These are phyloP conservation scores for Steatocranus sp. DNA, from an alignment of 2,797 vertebrate species.

Conservation along the genomic window DNA sequence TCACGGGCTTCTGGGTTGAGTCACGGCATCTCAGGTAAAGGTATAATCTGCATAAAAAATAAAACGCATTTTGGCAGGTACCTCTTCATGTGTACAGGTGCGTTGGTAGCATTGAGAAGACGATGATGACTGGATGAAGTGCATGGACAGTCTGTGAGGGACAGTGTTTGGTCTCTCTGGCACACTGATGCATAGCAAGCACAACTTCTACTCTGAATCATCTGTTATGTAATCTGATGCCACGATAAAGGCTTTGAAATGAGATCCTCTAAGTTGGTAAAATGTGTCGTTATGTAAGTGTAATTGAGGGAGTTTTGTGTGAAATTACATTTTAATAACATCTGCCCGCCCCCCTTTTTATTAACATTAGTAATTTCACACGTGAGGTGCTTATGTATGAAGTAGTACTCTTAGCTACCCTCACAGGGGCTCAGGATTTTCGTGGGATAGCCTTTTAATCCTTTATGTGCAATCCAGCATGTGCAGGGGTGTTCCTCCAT, in stretches of 20 bases:
- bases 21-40: conserved; percentile 35
- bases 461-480: conserved; percentile 49
- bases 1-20: conserved; percentile 17
- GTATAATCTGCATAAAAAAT: not conserved
- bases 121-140: not conserved
- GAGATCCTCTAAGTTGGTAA: conserved; percentile 57
- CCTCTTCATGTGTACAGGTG: conserved; percentile 4
- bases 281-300: conserved; percentile 57
- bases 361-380: conserved; percentile 37
- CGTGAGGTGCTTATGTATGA: conserved; percentile 20
- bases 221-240: conserved; percentile 72
- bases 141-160: not conserved
- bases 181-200: conserved; percentile 29
- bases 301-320: conserved; percentile 42
- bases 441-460: conserved; percentile 67
- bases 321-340: conserved; percentile 49
- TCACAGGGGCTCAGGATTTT: conserved; percentile 27
- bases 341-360: not conserved
- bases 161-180: conserved; percentile 4
- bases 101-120: not conserved
- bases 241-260: conserved; percentile 62
- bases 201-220: conserved; percentile 69
- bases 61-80: not conserved
- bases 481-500: conserved; percentile 59
- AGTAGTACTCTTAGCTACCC: conserved; percentile 15